phyloP scores from a whole-genome alignment of 2,113 vertebrate species.

The Chauna torquata region DNA sequence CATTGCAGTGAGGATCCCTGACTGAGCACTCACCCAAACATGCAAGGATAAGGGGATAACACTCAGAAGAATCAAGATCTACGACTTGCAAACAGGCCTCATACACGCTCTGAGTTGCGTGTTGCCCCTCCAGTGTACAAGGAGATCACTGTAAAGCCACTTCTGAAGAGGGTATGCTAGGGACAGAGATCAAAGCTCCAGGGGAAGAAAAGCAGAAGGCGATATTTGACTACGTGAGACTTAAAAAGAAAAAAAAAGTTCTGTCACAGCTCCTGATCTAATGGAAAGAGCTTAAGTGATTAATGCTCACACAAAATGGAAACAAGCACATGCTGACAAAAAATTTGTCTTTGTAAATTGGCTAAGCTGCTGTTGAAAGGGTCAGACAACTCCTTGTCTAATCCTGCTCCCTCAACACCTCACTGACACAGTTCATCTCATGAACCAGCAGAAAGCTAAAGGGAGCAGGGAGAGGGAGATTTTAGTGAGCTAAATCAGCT shows the following conservation, averaged over 20 bases:
- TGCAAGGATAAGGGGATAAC: neutral
- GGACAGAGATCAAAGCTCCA: neutral
- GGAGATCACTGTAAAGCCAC: neutral
- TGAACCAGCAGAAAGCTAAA: neutral
- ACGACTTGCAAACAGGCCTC: neutral
- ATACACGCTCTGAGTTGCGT: neutral
- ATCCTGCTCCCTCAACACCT: neutral
- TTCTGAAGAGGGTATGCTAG: neutral
- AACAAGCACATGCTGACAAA: neutral
- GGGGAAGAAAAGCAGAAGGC: neutral
- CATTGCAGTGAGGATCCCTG: neutral
- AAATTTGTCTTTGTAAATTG: neutral
- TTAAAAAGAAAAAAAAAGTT: neutral
- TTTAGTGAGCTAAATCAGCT: neutral
- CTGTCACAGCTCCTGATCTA: neutral
- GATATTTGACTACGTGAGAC: neutral
- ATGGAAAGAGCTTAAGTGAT: neutral
- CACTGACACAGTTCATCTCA: neutral
- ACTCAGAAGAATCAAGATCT: neutral
- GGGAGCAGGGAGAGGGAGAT: neutral
- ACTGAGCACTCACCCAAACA: neutral
- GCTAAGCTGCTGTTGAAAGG: neutral
- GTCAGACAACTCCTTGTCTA: neutral
- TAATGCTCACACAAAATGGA: neutral
- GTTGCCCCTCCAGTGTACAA: neutral